Percentiles rank a stretch among this genome's conserved stretches.
Conservation (phyloP, 2,888 invertebrate species). For the Incurvaria masculella region DNA sequence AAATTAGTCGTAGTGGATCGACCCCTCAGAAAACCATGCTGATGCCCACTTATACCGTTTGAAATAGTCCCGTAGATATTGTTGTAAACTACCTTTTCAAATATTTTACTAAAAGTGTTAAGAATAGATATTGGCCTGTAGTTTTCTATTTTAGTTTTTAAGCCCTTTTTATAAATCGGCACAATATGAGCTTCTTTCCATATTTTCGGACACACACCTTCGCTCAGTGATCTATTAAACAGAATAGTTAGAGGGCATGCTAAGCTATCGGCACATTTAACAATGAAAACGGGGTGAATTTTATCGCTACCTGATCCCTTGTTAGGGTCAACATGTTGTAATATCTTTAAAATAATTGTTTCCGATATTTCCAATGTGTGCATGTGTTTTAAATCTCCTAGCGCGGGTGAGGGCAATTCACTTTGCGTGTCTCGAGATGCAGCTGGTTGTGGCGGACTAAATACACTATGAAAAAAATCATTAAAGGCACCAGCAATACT, state of each 20-base stretch:
- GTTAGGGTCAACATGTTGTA: not conserved
- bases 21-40: constrained; percentile 1
- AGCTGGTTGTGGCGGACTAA: not conserved
- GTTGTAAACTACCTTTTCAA: not conserved
- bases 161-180: constrained; percentile 2
- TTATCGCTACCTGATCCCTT: not conserved
- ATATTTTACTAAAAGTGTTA: not conserved
- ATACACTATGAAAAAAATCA: not conserved
- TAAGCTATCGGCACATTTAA: not conserved
- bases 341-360: not conserved
- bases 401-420: not conserved
- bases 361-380: not conserved
- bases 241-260: not conserved
- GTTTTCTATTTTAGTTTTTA: not conserved
- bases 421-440: not conserved
- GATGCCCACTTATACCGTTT: not conserved
- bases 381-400: not conserved
- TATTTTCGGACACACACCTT: not conserved
- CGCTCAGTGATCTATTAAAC: not conserved
- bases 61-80: not conserved
- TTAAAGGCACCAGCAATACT: not conserved
- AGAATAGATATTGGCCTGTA: constrained; percentile 1
- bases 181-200: constrained; percentile 2
- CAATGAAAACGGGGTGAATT: not conserved
- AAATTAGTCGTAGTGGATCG: constrained; percentile 3